phyloP scores from a whole-genome alignment of 2,888 invertebrate genomes.

The Perizoma flavofasciatum region DNA sequence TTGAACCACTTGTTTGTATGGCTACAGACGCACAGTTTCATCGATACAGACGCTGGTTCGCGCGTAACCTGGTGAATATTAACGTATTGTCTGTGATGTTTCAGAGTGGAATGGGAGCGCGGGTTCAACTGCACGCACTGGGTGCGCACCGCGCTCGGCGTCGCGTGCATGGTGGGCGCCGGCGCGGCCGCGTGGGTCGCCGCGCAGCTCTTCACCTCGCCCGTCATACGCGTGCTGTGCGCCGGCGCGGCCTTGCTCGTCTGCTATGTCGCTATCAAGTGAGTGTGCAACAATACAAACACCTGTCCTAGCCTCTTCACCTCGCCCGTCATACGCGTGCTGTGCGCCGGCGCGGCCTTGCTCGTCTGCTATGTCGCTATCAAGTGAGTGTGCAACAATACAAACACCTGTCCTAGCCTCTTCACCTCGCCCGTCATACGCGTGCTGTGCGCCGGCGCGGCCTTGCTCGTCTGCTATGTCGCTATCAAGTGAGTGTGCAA shows the following conservation, averaged over 20 bases:
- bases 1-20: too few relatives aligned
- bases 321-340: constrained; percentile 78
- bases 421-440: constrained; percentile 90
- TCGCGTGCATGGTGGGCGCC: constrained; percentile 90
- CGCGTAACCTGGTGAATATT: too few relatives aligned
- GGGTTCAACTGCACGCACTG: constrained; percentile 93
- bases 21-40: too few relatives aligned
- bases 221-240: constrained; percentile 90
- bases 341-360: constrained; percentile 91
- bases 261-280: constrained; percentile 93
- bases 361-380: constrained; percentile 93
- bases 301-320: too few relatives aligned
- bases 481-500: constrained; percentile 86
- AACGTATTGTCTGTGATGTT: not conserved
- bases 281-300: not conserved
- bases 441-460: constrained; percentile 91
- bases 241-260: constrained; percentile 92
- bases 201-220: constrained; percentile 90
- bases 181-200: constrained; percentile 91
- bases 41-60: too few relatives aligned
- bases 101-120: constrained; percentile 91
- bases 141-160: constrained; percentile 91
- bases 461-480: constrained; percentile 92
- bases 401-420: too few relatives aligned
- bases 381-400: constrained; percentile 78